Evolutionary conservation across 1,140 invertebrate species (phyloP).

Genomic region (Drosophila neocordata): DNA sequence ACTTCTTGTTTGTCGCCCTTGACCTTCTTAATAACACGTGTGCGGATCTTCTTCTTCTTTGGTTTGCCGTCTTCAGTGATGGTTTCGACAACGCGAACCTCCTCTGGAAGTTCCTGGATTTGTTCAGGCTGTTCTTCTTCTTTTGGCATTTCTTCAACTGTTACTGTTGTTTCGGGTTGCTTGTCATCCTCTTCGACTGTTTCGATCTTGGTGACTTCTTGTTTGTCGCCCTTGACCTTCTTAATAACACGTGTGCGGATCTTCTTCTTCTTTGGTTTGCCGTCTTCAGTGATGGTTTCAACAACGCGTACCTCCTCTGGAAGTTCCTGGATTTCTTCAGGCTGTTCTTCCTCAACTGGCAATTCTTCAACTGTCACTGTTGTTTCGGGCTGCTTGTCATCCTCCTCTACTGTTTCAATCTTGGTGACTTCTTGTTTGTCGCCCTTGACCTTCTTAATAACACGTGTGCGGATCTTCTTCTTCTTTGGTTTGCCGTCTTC

Average conservation of each 20-base stretch:
- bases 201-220: conserved; percentile 9
- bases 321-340: not conserved
- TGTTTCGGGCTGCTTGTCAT: not conserved
- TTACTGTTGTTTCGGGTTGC: not conserved
- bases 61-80: not conserved
- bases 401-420: not conserved
- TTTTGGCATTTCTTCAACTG: not conserved
- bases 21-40: conserved; percentile 8
- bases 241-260: conserved; percentile 11
- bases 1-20: conserved; percentile 12
- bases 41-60: not conserved
- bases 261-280: conserved; percentile 2
- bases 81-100: not conserved
- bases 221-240: conserved; percentile 6
- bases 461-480: conserved; percentile 3
- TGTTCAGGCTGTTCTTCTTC: not conserved
- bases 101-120: not conserved
- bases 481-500: conserved; percentile 1
- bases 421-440: conserved; percentile 3
- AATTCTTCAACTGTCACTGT: not conserved
- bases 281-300: not conserved
- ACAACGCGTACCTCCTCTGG: not conserved
- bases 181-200: conserved; percentile 10
- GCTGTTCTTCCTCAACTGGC: not conserved
- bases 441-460: conserved; percentile 2